Conservation (phyloP, 2,888 invertebrate genomes). For the Mesorhabditis spiculigera region DNA sequence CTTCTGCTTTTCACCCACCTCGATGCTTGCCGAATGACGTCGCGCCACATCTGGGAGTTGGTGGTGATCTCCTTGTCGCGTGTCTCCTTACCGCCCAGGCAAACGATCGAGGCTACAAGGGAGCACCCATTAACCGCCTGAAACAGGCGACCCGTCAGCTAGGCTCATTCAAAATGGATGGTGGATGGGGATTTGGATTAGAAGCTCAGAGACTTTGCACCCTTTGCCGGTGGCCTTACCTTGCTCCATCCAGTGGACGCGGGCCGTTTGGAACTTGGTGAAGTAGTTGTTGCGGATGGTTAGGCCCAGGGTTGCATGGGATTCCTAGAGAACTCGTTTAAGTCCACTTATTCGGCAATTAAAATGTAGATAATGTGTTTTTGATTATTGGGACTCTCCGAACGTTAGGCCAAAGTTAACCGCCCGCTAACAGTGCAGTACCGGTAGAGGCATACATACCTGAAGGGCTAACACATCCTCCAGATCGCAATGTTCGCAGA, state of each 20-base stretch:
- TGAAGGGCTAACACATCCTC: neutral
- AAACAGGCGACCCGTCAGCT: too few relatives aligned
- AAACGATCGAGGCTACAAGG: constrained; percentile 1
- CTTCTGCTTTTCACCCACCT: neutral
- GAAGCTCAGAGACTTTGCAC: neutral
- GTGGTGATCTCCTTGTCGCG: neutral
- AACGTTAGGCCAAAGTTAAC: neutral
- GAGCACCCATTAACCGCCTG: neutral
- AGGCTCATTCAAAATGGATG: neutral
- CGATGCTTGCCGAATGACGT: neutral
- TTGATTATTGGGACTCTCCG: neutral
- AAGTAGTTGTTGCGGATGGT: neutral
- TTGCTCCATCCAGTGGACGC: neutral
- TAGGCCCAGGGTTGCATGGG: neutral
- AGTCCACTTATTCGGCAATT: too few relatives aligned
- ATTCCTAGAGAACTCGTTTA: neutral
- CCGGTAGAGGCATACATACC: neutral
- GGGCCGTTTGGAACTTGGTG: neutral
- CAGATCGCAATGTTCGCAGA: constrained; percentile 4
- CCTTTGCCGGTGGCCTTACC: neutral
- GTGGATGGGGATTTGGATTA: neutral
- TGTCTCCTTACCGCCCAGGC: neutral
- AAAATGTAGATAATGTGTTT: too few relatives aligned
- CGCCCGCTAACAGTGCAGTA: neutral
- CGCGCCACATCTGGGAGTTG: neutral